phyloP scores from a whole-genome alignment of 2,797 vertebrate genomes.

The Tiaroga cobitis region DNA sequence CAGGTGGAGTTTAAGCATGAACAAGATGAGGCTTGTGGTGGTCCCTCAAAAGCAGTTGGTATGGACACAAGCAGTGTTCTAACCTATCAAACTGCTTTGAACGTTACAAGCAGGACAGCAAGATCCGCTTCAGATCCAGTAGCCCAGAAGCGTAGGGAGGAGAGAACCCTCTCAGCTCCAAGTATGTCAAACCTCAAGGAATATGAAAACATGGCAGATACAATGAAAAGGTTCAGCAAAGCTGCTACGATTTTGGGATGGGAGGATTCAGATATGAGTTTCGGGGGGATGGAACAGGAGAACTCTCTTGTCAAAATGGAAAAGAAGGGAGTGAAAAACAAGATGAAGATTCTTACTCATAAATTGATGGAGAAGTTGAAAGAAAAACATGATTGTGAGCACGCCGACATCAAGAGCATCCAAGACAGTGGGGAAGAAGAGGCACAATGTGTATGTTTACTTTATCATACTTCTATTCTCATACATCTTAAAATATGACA shows the following conservation, averaged over 20 bases:
- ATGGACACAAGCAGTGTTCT: neutral
- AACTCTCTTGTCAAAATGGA: neutral
- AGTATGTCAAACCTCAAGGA: neutral
- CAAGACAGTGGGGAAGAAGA: conserved; percentile 6
- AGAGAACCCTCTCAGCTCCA: conserved; percentile 19
- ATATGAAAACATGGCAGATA: conserved; percentile 6
- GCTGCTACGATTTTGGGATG: neutral
- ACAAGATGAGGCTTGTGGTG: neutral
- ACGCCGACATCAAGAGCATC: neutral
- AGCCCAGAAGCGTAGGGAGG: neutral
- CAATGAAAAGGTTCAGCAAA: neutral
- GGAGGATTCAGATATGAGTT: too few relatives aligned
- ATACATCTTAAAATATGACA: neutral
- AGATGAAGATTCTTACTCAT: conserved; percentile 2
- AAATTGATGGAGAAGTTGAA: conserved; percentile 19
- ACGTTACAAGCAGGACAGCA: neutral
- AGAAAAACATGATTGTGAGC: neutral
- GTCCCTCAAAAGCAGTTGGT: neutral
- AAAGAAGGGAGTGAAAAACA: conserved; percentile 31
- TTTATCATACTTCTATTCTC: conserved; percentile 1
- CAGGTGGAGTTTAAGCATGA: neutral
- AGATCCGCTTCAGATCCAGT: conserved; percentile 36
- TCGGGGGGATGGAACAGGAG: too few relatives aligned
- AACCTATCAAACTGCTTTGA: neutral
- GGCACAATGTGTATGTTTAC: conserved; percentile 16